Base-by-base conservation (phyloP, 2,797 vertebrate genomes). In the Cyprinodon diabolis region DNA sequence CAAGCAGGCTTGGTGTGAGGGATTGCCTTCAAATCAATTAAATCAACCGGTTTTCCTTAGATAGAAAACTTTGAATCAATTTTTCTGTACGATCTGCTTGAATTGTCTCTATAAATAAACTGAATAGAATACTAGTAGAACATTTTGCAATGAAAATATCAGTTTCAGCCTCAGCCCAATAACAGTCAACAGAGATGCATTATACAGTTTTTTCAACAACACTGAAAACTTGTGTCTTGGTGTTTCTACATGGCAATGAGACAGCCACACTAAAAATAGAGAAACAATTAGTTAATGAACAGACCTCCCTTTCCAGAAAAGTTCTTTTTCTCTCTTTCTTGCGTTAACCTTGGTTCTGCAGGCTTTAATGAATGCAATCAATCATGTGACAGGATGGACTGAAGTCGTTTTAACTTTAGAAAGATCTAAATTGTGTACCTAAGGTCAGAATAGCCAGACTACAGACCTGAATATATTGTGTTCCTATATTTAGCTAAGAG, bases 191-290 rank as follows among this genome's bases (percentile, higher is more conserved):
- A 43, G 7, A 62, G 35, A 37, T 10, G 10, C 10, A 40, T 12
- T 21, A 30, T 62, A 17, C 15, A 40, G 9, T 15, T 12, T 37
- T 37, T 37, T 82, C 71, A 51, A 80, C 81, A 84, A 40, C 55
- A 62, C 69, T 68, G 58, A 79, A 72, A 47, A 57, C 12, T 68
- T 47, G 40, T 77, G 56, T 72, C 37, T 45, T 49, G 37, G 80
- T 88, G 81, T 83, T 85, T 74, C 82, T 81, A 78, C 65, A 71
- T 77, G 66, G 79, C 7, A 43, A n/a, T 60, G 17, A 77, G 71
- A 51, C 56, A 68, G 67, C 68, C 52, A 79, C 78, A 37, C 57
- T 73, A 52, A 17, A 66, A 72, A 63, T 15, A 10, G 37, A 17
- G 19, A 25, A 5, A 3, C 49, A 15, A 49, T 11, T 15, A 68